A percentile compares a stretch with the other conserved stretches of the same genome.
Evolutionary conservation across 2,113 vertebrate species (phyloP).

Genomic region (Odocoileus virginianus): DNA sequence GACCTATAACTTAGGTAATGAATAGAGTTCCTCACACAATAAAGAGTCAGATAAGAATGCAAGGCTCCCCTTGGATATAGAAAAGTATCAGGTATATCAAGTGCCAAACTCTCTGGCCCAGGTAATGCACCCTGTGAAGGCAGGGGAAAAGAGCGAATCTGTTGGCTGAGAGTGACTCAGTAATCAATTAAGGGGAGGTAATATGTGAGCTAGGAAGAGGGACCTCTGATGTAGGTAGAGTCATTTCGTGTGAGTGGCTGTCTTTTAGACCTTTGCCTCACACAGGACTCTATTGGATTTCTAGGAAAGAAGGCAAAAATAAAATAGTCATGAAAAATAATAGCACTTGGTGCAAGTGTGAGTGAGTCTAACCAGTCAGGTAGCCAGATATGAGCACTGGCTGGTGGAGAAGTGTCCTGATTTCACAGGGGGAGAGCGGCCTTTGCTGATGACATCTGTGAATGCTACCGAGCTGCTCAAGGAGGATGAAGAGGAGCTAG

Average conservation of each 20-base stretch:
- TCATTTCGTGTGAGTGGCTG: background rate
- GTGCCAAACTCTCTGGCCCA: background rate
- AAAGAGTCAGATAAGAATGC: background rate
- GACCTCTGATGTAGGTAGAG: background rate
- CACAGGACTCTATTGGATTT: background rate
- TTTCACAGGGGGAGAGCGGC: conserved; percentile 14
- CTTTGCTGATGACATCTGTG: conserved; percentile 64
- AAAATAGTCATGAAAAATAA: background rate
- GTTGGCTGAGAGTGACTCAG: background rate
- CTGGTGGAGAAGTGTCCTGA: conserved; percentile 11
- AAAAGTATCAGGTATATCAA: background rate
- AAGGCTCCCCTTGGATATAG: background rate
- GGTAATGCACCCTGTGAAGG: background rate
- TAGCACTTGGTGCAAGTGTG: background rate
- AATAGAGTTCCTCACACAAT: background rate
- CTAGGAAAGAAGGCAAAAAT: background rate
- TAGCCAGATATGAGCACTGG: background rate
- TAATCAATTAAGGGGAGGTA: background rate
- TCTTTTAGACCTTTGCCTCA: background rate
- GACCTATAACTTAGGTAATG: background rate
- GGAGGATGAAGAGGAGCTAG: background rate
- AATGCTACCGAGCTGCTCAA: background rate
- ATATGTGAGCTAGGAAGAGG: background rate
- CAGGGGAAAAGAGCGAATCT: background rate
- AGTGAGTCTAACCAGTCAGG: background rate